These are phyloP conservation scores for Paedocypris micromegethes DNA, from an alignment of 2,797 vertebrate genomes.

Conservation along the genomic window DNA sequence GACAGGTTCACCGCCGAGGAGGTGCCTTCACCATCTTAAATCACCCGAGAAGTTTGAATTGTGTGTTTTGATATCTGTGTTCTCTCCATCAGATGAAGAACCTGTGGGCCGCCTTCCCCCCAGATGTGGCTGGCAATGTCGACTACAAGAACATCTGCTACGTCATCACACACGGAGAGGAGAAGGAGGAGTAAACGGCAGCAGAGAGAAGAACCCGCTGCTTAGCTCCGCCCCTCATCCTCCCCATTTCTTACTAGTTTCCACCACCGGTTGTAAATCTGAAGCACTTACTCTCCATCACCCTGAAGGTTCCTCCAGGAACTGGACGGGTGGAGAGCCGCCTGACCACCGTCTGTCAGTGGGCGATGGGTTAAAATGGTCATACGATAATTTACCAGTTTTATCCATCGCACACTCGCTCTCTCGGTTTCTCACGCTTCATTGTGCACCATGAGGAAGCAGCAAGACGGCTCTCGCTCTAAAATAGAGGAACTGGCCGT, in stretches of 20 bases:
- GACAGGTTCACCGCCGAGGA: constrained; percentile 74
- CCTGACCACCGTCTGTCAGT: constrained; percentile 62
- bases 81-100: constrained; percentile 68
- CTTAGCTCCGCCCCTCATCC: constrained; percentile 53
- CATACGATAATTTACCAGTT: constrained; percentile 30
- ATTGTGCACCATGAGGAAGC: constrained; percentile 2
- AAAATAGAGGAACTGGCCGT: constrained; percentile 41
- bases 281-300: constrained; percentile 53
- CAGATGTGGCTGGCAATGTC: constrained; percentile 80
- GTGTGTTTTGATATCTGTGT: neutral
- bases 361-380: constrained; percentile 69
- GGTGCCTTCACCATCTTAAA: constrained; percentile 48
- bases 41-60: neutral
- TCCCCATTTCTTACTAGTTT: constrained; percentile 22
- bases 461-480: constrained; percentile 56
- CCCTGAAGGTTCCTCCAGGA: constrained; percentile 57
- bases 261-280: constrained; percentile 40
- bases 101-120: constrained; percentile 78
- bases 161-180: constrained; percentile 85
- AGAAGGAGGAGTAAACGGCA: constrained; percentile 80
- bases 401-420: constrained; percentile 51
- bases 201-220: constrained; percentile 56
- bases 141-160: constrained; percentile 92
- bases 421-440: constrained; percentile 49
- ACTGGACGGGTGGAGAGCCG: constrained; percentile 40